Percentiles rank a stretch among this genome's conserved stretches.
These are phyloP conservation scores for Diaprepes abbreviatus DNA, from an alignment of 2,888 invertebrate genomes.

Conservation along the genomic window DNA sequence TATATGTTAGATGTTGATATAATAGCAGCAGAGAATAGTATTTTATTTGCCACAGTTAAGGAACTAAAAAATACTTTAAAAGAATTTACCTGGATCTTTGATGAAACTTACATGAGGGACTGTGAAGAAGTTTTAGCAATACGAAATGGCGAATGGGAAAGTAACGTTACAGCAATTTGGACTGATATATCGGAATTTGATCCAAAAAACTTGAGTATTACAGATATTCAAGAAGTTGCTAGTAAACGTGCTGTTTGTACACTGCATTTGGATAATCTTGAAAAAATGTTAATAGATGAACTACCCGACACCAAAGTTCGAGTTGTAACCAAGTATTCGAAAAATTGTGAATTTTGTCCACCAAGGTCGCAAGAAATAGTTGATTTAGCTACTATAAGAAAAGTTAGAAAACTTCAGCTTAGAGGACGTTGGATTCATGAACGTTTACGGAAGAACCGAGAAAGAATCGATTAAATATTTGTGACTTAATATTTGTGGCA, in stretches of 20 bases:
- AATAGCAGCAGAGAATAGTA: constrained; percentile 1
- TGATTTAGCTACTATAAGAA: background rate
- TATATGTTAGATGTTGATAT: background rate
- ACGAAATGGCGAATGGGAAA: background rate
- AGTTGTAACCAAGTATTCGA: background rate
- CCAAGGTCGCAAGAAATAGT: background rate
- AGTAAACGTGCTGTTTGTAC: background rate
- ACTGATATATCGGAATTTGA: background rate
- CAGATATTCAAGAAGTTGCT: background rate
- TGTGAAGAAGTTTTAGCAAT: background rate
- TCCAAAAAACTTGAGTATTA: background rate
- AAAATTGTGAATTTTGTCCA: background rate
- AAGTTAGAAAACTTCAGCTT: background rate
- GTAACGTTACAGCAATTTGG: background rate
- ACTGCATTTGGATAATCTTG: background rate
- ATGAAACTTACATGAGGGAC: background rate
- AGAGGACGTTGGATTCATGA: background rate
- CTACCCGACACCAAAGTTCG: background rate
- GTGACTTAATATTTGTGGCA: no score
- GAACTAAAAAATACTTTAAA: background rate
- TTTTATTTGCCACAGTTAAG: background rate
- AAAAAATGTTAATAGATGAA: background rate
- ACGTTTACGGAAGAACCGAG: background rate
- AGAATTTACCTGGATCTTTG: background rate
- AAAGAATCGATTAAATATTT: no score